These are phyloP conservation scores for Cricetomys ansorgei DNA, from an alignment of 2,113 vertebrate genomes.

Conservation along the genomic window DNA sequence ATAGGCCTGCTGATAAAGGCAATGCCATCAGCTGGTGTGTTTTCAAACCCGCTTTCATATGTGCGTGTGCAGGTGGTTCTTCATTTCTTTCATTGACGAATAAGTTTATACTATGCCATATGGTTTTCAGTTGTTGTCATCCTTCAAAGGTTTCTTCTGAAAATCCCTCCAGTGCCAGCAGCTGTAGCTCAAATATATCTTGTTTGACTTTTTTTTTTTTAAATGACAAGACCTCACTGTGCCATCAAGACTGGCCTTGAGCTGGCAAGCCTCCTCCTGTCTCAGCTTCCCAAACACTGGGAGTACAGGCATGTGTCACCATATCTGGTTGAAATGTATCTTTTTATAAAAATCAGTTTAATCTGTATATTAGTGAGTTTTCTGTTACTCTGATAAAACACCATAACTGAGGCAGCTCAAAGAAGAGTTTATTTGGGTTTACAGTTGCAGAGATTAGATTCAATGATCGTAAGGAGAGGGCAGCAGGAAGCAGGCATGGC, in stretches of 20 bases:
- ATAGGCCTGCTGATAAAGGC: neutral
- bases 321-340: neutral
- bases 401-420: neutral
- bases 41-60: conserved; percentile 1
- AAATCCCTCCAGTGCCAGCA: neutral
- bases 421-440: neutral
- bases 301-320: neutral
- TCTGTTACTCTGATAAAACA: neutral
- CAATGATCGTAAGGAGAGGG: neutral
- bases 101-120: neutral
- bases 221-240: neutral
- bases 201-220: neutral
- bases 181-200: neutral
- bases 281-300: neutral
- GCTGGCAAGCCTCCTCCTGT: neutral
- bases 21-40: neutral
- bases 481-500: neutral
- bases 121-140: neutral
- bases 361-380: neutral
- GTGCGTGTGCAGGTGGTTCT: neutral
- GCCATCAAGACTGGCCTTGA: neutral
- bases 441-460: neutral
- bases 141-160: neutral
- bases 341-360: neutral
- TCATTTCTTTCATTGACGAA: neutral